Evolutionary conservation across 2,113 vertebrate species (phyloP).

Genomic region (Elgaria multicarinata): DNA sequence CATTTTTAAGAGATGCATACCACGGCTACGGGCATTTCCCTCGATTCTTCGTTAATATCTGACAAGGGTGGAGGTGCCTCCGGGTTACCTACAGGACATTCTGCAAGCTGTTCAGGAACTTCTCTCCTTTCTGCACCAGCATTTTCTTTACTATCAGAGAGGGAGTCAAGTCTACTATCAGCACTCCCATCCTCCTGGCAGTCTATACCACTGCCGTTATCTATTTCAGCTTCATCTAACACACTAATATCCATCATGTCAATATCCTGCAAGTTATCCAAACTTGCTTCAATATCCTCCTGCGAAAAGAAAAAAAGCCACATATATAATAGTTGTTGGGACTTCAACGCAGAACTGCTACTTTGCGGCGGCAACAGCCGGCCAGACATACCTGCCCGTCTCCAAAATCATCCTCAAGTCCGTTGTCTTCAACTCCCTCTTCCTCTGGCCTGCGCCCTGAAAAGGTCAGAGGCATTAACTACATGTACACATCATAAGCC

Average conservation of each 20-base stretch:
- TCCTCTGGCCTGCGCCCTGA: constrained; percentile 85
- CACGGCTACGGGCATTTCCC: constrained; percentile 27
- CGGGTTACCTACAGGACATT: constrained; percentile 73
- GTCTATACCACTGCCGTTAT: constrained; percentile 83
- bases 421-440: constrained; percentile 87
- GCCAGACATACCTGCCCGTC: constrained; percentile 84
- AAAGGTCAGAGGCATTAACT: neutral
- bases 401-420: constrained; percentile 89
- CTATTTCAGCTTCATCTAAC: constrained; percentile 91
- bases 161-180: constrained; percentile 74
- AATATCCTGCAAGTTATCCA: constrained; percentile 92
- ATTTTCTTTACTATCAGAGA: constrained; percentile 76
- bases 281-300: constrained; percentile 86
- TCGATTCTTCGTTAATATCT: constrained; percentile 32
- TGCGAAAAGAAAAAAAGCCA: constrained; percentile 42
- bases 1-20: neutral
- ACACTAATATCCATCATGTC: constrained; percentile 95
- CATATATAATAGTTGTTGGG: neutral
- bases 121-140: constrained; percentile 70
- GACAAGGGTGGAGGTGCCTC: constrained; percentile 14
- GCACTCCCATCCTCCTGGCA: no score
- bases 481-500: neutral
- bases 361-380: fast-evolving
- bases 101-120: constrained; percentile 73
- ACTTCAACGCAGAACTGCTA: neutral